Base-by-base conservation (phyloP, 2,113 vertebrate species). In the Tupaia tana region DNA sequence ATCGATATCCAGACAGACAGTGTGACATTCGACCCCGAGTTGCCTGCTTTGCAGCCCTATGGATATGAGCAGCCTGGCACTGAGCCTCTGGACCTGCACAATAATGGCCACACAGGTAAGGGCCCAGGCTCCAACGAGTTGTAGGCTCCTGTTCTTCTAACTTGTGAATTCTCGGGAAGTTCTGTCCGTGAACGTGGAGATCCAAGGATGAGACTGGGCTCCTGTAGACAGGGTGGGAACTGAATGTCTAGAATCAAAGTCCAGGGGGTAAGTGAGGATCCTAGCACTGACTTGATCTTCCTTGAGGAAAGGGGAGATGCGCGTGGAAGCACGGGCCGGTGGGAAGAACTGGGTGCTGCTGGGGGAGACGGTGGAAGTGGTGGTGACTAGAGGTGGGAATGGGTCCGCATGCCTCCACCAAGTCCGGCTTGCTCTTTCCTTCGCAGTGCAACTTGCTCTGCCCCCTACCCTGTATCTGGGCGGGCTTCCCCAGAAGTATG, bases 71-170 rank as follows among this genome's bases (percentile, higher is more conserved):
- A 95, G 74, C 98, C 98, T 1, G 98, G 97, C 16, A 91, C 96
- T 3, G 87, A 88, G 1, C 91, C 97, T 61, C 98, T 99, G 97
- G 98, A 91, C 11, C 98, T 99, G 11, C 96, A 89, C 92, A 99
- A 99, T 81, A 99, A 99, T 0, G 99, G 99, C 19, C 99, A 99
- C 97, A 99, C 99, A 95, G 99, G 99, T 99, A 98, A 98, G 69
- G 83, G 70, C 77, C 25, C 24, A 11, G 58, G 20, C 70, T 83
- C 34, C 34, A 27, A 13, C 64, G 64, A 80, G 29, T 5, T 43
- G 14, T 12, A n/a, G 25, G 19, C 11, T 87, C 58, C 52, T 43
- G 11, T 20, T 84, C 64, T 91, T 82, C 43, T 27, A 83, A 78
- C 59, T 59, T 85, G 20, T 27, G 25, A 31, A 27, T 85, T 69